Evolutionary conservation across 2,797 vertebrate species (phyloP), one percentile per base, ranked within the genome.

Genomic region (Xenopus petersii): DNA sequence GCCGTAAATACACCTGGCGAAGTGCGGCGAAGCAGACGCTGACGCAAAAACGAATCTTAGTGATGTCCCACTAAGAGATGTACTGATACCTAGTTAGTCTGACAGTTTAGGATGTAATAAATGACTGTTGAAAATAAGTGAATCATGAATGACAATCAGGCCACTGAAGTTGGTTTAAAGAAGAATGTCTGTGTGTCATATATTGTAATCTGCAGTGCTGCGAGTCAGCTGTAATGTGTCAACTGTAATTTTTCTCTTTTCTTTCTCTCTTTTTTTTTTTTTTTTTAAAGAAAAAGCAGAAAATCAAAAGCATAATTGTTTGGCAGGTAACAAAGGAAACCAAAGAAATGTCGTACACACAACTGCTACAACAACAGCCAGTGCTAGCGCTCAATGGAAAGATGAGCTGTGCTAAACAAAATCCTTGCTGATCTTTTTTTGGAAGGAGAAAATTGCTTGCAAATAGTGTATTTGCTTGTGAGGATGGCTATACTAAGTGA

Each of bases 281-380:
- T 82, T 84, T 68, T 64, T 17, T 84, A 49, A 84, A 92, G 92
- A 81, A 92, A 92, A 90, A 89, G 84, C 82, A 89, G 91, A 82
- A 93, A 93, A 83, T 89, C 87, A 66, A 92, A 92, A 80, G 84
- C 91, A 64, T 92, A 91, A 84, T 81, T 79, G 71, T 62, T 77
- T 74, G 62, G 80, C 71, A 81, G 70, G 71, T 81, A 82, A 84
- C 79, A 76, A 80, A 76, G 24, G 71, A 77, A 83, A 84, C 70
- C 75, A 75, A 80, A 85, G 81, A 75, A 71, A 30, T 47, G 56
- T 16, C 30, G 85, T 82, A 58, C 54, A 79, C 65, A 76, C 61
- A 60, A 24, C 74, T 12, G 64, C 83, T 79, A 49, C 70, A 82
- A 62, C 62, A 70, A 54, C 75, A 77, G 70, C 6, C 58, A 65